These are phyloP conservation scores for Drosophila eohydei DNA, from an alignment of 2,888 invertebrate genomes.

Conservation along the genomic window DNA sequence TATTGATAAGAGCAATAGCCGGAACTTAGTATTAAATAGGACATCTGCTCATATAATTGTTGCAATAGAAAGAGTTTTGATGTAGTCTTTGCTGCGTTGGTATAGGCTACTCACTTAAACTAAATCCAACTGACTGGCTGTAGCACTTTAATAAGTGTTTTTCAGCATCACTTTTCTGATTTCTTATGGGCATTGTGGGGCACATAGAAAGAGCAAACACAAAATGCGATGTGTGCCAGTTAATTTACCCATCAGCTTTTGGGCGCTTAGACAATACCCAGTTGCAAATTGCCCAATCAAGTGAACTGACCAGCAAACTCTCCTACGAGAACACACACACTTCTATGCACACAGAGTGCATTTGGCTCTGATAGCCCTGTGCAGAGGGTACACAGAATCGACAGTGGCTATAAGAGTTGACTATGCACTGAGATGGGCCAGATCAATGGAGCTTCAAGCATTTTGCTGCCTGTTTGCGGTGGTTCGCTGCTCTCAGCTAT, in stretches of 20 bases:
- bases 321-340: conserved; percentile 11
- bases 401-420: conserved; percentile 64
- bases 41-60: neutral
- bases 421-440: conserved; percentile 26
- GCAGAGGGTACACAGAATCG: conserved; percentile 54
- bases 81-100: too few species aligned
- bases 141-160: conserved; percentile 8
- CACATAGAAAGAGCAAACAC: conserved; percentile 24
- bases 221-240: conserved; percentile 66
- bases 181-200: conserved; percentile 30
- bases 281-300: conserved; percentile 72
- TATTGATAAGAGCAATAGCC: neutral
- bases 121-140: neutral
- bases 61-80: neutral
- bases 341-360: conserved; percentile 13
- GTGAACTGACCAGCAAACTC: conserved; percentile 66
- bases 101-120: neutral
- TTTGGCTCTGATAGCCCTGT: conserved; percentile 30
- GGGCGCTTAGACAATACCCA: conserved; percentile 67
- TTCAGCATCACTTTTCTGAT: conserved; percentile 17
- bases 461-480: conserved; percentile 52
- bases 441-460: conserved; percentile 63
- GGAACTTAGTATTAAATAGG: neutral
- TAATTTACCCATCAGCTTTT: conserved; percentile 69
- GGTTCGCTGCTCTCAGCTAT: conserved; percentile 25